Base-by-base conservation (phyloP, 2,797 vertebrate genomes). In the Periophthalmus magnuspinnatus region DNA sequence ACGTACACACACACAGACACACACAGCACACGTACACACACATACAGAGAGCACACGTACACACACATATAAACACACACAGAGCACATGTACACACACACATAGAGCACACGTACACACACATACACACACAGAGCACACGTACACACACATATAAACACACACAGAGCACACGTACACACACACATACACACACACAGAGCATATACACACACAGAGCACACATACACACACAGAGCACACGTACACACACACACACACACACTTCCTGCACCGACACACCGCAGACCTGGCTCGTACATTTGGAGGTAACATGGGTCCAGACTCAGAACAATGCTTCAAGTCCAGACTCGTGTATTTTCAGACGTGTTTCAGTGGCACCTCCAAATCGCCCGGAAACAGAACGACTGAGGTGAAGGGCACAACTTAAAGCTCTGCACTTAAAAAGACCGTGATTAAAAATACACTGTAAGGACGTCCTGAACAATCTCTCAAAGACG, bases 261-360 rank as follows among this genome's bases (percentile, higher is more conserved):
- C n/a, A n/a, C n/a, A n/a, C n/a, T n/a, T 56, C 48, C 22, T 47
- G 67, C 52, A 17, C 60, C 79, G 76, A 85, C 71, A 79, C 77
- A 65, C 79, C n/a, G n/a, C n/a, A n/a, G n/a, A 82, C 83, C 81
- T 34, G 28, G n/a, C n/a, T n/a, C n/a, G n/a, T n/a, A n/a, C 71
- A 68, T 76, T 52, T 56, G 24, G 54, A 72, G 69, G 68, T 80
- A 70, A 78, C 75, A 76, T 87, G 78, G 72, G 70, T 41, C 58
- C 10, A 5, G n/a, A 65, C 58, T 57, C 68, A 63, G 32, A 77
- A 59, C 69, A 78, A 57, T 48, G 24, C 19, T 57, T 84, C 85
- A 81, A 67, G 88, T 64, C 78, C 77, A 72, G 80, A 84, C 84
- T 72, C 72, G 85, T 80, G 0, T 14, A 17, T 16, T 16, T 65